Evolutionary conservation across 2,888 invertebrate genomes (phyloP).

Genomic region (Pegoplata infirma): DNA sequence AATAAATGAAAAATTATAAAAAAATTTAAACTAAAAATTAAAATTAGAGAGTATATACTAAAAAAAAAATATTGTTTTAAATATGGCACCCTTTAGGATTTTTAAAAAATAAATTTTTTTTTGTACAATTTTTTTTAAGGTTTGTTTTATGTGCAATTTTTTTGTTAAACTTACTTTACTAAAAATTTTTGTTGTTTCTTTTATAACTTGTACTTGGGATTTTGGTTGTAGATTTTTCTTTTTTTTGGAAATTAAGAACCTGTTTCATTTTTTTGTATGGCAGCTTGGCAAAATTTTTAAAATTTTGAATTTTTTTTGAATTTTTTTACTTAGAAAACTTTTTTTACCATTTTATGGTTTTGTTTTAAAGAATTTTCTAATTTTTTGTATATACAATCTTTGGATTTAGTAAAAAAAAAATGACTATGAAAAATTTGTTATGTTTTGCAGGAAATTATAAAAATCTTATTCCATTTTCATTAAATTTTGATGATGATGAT

Average conservation of each 20-base stretch:
- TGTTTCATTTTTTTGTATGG: slow-evolving; percentile 12
- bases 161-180: slow-evolving; percentile 29
- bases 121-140: slow-evolving; percentile 54
- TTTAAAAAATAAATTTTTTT: slow-evolving; percentile 49
- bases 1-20: not conserved
- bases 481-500: slow-evolving; percentile 11
- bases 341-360: slow-evolving; percentile 52
- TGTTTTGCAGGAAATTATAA: not conserved
- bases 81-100: slow-evolving; percentile 69
- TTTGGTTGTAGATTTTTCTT: slow-evolving; percentile 17
- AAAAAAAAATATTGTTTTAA: slow-evolving; percentile 15
- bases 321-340: not conserved
- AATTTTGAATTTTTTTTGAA: slow-evolving; percentile 23
- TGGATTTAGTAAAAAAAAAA: slow-evolving; percentile 42
- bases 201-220: slow-evolving; percentile 37
- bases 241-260: not conserved
- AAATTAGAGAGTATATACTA: too few species aligned
- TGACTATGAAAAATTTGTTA: slow-evolving; percentile 27
- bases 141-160: slow-evolving; percentile 66
- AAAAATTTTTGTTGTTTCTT: not conserved
- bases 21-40: slow-evolving; percentile 14
- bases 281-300: slow-evolving; percentile 40
- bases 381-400: slow-evolving; percentile 65
- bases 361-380: slow-evolving; percentile 24
- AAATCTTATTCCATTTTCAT: slow-evolving; percentile 59